Base-by-base conservation (phyloP, 2,888 invertebrate species). In the Dryobotodes eremita region DNA sequence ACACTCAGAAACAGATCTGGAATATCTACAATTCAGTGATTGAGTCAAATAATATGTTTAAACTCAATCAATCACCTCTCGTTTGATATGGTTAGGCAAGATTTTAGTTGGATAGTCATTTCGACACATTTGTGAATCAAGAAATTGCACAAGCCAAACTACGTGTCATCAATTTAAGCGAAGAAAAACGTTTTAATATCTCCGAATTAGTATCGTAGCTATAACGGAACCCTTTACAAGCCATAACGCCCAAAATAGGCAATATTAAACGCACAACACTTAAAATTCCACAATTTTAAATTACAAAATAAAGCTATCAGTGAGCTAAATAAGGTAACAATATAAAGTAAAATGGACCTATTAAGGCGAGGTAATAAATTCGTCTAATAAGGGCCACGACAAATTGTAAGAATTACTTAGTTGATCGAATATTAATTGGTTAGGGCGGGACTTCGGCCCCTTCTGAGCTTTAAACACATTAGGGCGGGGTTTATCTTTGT, bases 361-460 rank as follows among this genome's bases (percentile, higher is more conserved):
- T 87, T 91, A 92, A 79, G 91, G 91, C 66, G 69, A 79, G 80
- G 88, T 86, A 86, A 94, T 95, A 94, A 94, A 94, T 94, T 89
- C 84, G 77, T 90, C 87, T 90, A 90, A 91, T 91, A 92, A 89
- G 91, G 91, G 75, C 85, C 84, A 81, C 84, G 94, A 95, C 94
- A 95, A 95, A 95, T 95, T 93, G 94, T 91, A 87, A 83, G 92
- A 92, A 94, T 94, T 91, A 85, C 88, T 90, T 73, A 88, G 85
- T 86, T 87, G 89, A 89, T 93, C 90, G 91, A 92, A 94, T 94
- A 94, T 91, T 92, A 86, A 93, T 91, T 88, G 84, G 69, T 72
- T 75, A 77, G 79, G 83, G 80, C 86, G 88, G 87, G 85, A 75
- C 76, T 77, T 73, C n/a, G 75, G 71, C 55, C 69, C 75, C 68